phyloP scores from a whole-genome alignment of 1,140 invertebrate species.

The Pemphigus obesinymphae region DNA sequence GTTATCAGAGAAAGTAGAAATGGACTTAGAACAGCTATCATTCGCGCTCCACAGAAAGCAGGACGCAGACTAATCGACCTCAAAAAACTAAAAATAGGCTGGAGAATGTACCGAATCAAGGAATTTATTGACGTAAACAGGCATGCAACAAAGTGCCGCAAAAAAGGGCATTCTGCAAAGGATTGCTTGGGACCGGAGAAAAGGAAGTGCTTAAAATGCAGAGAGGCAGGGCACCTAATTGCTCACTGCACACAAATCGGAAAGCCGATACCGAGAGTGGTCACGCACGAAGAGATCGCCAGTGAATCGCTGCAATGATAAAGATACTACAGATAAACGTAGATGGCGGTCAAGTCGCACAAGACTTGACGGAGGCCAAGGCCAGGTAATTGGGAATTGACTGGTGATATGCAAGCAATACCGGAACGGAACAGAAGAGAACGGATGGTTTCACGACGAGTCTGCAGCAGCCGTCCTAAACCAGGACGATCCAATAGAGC shows the following conservation, averaged over 20 bases:
- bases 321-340: neutral
- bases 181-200: neutral
- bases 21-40: neutral
- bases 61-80: neutral
- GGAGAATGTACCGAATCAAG: neutral
- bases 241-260: neutral
- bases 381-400: neutral
- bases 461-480: too few species aligned
- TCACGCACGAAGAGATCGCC: neutral
- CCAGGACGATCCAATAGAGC: too few species aligned
- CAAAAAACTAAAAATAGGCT: neutral
- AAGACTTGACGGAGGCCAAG: neutral
- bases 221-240: neutral
- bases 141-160: neutral
- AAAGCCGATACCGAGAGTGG: neutral
- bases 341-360: neutral
- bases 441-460: neutral
- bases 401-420: neutral
- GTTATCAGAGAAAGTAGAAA: neutral
- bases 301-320: neutral
- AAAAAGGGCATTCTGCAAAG: neutral
- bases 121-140: neutral
- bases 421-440: neutral
- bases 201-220: neutral
- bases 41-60: neutral